phyloP scores from a whole-genome alignment of 2,113 vertebrate species.

The Elephantulus edwardii region DNA sequence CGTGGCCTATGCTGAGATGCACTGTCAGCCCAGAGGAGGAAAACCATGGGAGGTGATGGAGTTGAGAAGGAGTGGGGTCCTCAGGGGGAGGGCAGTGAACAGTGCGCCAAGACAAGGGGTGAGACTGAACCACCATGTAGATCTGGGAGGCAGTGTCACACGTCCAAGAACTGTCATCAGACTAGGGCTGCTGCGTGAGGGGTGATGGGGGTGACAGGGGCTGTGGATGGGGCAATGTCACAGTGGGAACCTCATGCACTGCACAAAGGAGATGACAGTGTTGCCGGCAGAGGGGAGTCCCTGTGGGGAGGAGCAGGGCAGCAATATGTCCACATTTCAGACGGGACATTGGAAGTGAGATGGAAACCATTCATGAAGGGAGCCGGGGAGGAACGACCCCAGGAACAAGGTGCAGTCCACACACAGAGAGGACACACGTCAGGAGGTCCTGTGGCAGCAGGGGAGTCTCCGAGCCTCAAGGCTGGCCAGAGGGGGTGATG shows the following conservation, averaged over 20 bases:
- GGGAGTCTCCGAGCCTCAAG: background rate
- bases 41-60: background rate
- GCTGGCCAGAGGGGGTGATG: background rate
- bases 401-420: background rate
- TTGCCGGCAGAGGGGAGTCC: background rate
- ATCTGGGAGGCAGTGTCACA: accelerated
- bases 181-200: background rate
- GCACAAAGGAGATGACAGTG: background rate
- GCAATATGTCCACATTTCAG: background rate
- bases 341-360: background rate
- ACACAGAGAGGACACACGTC: background rate
- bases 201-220: background rate
- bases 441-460: background rate
- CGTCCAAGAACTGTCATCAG: background rate
- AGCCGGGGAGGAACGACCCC: too few species aligned
- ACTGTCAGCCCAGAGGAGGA: background rate
- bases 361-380: background rate
- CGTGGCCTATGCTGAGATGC: background rate
- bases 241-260: background rate
- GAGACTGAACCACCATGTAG: background rate
- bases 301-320: background rate
- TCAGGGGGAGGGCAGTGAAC: background rate
- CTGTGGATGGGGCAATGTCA: background rate
- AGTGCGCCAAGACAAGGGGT: background rate
- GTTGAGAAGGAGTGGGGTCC: background rate